Evolutionary conservation across 2,888 invertebrate genomes (phyloP).

Genomic region (Stenchaetothrips biformis): DNA sequence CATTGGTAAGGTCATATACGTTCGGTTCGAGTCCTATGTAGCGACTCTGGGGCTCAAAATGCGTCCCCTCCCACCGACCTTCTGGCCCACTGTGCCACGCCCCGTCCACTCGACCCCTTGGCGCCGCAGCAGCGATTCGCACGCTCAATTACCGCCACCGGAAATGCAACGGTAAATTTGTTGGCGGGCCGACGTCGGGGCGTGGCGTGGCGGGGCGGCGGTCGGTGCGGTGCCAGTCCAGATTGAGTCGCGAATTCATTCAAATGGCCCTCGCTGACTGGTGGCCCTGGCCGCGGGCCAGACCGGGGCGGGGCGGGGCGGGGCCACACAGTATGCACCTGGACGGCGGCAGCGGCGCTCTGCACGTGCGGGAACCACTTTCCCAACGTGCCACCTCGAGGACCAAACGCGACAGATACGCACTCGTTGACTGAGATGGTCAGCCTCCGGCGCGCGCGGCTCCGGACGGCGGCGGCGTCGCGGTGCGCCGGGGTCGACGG

Average conservation of each 20-base stretch:
- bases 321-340: neutral
- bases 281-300: neutral
- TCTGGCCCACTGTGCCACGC: too few relatives aligned
- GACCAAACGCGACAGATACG: neutral
- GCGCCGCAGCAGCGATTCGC: neutral
- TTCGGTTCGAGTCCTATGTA: too few relatives aligned
- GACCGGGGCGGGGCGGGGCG: neutral
- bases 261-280: neutral
- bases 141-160: neutral
- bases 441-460: neutral
- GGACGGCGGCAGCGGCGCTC: neutral
- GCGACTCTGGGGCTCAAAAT: too few relatives aligned
- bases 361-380: too few relatives aligned
- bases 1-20: too few relatives aligned
- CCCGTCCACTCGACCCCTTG: too few relatives aligned
- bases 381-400: too few relatives aligned
- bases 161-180: neutral
- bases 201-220: neutral
- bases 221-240: neutral
- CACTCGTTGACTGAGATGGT: neutral
- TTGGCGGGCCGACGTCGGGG: too few relatives aligned
- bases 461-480: neutral
- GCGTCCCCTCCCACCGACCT: too few relatives aligned
- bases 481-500: neutral
- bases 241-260: slow-evolving; percentile 20